phyloP scores from a whole-genome alignment of 53 echinoderm and acorn worm species.

The Echinarachnius parma region DNA sequence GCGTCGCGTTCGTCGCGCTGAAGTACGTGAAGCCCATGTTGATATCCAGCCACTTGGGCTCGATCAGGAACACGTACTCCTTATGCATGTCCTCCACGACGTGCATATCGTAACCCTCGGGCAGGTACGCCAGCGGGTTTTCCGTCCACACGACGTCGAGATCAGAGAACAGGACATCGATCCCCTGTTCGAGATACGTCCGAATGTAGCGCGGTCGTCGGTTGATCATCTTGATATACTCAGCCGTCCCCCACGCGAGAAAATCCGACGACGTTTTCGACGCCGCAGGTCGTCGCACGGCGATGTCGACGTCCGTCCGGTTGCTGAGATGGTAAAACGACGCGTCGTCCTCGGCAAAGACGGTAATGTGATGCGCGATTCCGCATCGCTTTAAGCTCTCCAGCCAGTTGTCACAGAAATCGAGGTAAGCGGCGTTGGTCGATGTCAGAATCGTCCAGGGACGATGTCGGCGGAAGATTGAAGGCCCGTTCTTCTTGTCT shows the following conservation, averaged over 20 bases:
- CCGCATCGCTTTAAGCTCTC: constrained; percentile 47
- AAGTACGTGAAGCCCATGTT: constrained; percentile 59
- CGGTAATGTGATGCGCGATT: constrained; percentile 51
- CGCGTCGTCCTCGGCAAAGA: constrained; percentile 50
- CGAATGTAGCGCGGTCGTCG: constrained; percentile 63
- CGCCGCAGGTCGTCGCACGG: constrained; percentile 10
- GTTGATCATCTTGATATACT: constrained; percentile 65
- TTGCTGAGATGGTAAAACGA: constrained; percentile 33
- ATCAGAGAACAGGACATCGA: constrained; percentile 65
- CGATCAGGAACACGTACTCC: constrained; percentile 1
- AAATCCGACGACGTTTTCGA: background rate
- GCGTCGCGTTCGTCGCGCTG: constrained; percentile 45
- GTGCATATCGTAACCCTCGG: constrained; percentile 55
- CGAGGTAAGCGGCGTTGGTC: constrained; percentile 59
- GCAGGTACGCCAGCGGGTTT: constrained; percentile 51
- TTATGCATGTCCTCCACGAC: constrained; percentile 45
- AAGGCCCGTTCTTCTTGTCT: constrained; percentile 4
- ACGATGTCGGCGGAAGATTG: constrained; percentile 3
- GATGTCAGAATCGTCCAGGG: constrained; percentile 48
- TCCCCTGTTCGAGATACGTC: constrained; percentile 42
- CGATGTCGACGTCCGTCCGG: constrained; percentile 20
- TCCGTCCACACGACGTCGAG: constrained; percentile 66
- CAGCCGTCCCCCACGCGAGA: constrained; percentile 36
- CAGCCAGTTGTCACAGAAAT: constrained; percentile 67
- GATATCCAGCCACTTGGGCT: constrained; percentile 31